Evolutionary conservation across 1,140 invertebrate genomes (phyloP).

Genomic region (Drusus annulatus): DNA sequence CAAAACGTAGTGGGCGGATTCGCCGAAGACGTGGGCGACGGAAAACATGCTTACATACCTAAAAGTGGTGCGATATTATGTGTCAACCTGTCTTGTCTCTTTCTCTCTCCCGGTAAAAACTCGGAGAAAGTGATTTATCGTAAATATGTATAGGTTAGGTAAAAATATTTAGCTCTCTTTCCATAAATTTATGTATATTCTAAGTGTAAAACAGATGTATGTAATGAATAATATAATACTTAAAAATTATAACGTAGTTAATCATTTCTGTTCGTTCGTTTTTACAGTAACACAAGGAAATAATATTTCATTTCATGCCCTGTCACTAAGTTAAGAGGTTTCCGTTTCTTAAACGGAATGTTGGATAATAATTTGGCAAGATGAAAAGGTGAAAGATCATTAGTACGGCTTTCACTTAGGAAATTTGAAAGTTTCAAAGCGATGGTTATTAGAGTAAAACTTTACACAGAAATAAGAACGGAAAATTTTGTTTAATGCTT

Average conservation of each 20-base stretch:
- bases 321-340: neutral
- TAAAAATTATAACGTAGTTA: neutral
- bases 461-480: constrained; percentile 40
- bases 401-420: constrained; percentile 34
- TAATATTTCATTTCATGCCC: constrained; percentile 5
- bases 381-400: constrained; percentile 46
- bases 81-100: too few relatives aligned
- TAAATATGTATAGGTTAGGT: too few relatives aligned
- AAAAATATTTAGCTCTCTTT: too few relatives aligned
- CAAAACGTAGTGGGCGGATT: too few relatives aligned
- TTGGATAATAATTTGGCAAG: constrained; percentile 39
- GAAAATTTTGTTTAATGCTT: constrained; percentile 19
- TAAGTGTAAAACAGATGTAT: neutral
- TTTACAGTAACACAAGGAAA: neutral
- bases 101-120: too few relatives aligned
- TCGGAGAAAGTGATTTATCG: too few relatives aligned
- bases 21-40: too few relatives aligned
- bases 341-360: constrained; percentile 28
- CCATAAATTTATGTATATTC: too few relatives aligned
- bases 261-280: neutral
- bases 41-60: too few relatives aligned
- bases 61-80: too few relatives aligned
- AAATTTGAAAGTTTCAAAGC: constrained; percentile 35
- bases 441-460: constrained; percentile 43
- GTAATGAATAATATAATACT: neutral